Conservation (phyloP, 1,140 invertebrate species). For the Micrasema longulum region DNA sequence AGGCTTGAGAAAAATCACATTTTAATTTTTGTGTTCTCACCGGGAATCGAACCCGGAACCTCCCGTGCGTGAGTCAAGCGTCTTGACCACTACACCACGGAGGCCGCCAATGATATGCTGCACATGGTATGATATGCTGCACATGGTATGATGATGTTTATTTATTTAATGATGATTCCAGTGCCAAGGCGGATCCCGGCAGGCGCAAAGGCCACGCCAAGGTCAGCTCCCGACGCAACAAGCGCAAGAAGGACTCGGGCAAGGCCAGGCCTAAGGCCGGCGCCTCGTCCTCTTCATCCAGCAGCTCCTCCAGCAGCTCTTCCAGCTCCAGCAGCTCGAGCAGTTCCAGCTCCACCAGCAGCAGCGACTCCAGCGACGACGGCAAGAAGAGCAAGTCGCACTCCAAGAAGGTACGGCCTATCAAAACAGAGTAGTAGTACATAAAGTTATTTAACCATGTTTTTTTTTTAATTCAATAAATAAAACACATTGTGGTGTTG, state of each 20-base stretch:
- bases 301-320: conserved; percentile 4
- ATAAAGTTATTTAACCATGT: neutral
- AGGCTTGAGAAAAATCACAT: no score
- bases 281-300: conserved; percentile 20
- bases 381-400: conserved; percentile 31
- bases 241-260: conserved; percentile 21
- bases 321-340: conserved; percentile 26
- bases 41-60: no score
- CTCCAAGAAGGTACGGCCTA: conserved; percentile 45
- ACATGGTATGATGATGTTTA: no score
- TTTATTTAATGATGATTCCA: conserved; percentile 20
- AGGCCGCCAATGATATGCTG: no score
- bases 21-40: no score
- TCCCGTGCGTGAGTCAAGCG: no score
- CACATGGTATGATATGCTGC: no score
- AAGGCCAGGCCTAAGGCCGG: neutral
- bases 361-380: conserved; percentile 28
- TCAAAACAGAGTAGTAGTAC: no score
- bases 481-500: no score
- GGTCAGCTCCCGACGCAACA: conserved; percentile 46
- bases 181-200: conserved; percentile 5
- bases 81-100: no score
- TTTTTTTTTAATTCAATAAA: no score
- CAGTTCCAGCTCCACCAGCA: conserved; percentile 20
- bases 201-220: conserved; percentile 51